These are phyloP conservation scores for Nebria ingens DNA, from an alignment of 1,140 invertebrate species.

Conservation along the genomic window DNA sequence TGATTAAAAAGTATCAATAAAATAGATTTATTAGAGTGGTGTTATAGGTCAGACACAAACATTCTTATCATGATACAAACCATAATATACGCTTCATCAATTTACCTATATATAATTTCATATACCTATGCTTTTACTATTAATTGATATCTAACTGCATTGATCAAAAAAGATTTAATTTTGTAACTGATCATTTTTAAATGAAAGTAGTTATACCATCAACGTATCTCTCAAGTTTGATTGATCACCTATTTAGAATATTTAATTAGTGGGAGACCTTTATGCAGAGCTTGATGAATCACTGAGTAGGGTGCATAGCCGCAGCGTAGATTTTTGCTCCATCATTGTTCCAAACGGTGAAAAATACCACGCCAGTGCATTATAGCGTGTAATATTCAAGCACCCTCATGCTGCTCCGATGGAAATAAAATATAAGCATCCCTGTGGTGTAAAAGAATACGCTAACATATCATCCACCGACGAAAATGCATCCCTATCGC, in stretches of 20 bases:
- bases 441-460: not conserved
- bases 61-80: too few species aligned
- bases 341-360: not conserved
- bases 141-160: not conserved
- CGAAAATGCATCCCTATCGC: not conserved
- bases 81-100: too few species aligned
- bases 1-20: too few species aligned
- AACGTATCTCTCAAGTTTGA: not conserved
- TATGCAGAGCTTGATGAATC: not conserved
- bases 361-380: not conserved
- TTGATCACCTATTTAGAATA: conserved; percentile 9
- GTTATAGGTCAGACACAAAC: too few species aligned
- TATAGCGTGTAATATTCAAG: not conserved
- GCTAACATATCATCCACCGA: conserved; percentile 1
- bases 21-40: too few species aligned
- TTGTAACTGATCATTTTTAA: not conserved
- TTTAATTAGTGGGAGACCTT: conserved; percentile 6
- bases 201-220: not conserved
- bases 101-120: not conserved
- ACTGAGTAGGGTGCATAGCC: not conserved
- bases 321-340: not conserved
- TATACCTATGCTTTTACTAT: not conserved
- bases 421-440: not conserved
- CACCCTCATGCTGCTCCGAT: not conserved
- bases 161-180: not conserved